phyloP scores from a whole-genome alignment of 2,888 invertebrate species.

The Agrochola lota region DNA sequence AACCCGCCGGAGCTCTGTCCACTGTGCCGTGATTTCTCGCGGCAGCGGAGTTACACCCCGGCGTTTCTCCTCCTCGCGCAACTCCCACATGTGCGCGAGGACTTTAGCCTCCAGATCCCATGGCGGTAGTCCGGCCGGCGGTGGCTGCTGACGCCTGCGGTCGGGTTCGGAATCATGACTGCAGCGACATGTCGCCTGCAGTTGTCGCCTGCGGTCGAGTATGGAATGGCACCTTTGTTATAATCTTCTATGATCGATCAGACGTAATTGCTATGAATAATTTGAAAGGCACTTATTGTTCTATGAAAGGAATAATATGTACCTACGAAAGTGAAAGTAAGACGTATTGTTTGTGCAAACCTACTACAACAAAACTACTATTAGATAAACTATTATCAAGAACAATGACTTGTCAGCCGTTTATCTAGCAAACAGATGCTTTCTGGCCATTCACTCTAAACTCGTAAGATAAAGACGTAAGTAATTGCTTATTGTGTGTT shows the following conservation, averaged over 20 bases:
- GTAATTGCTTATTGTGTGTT: neutral
- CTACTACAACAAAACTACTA: slow-evolving; percentile 1
- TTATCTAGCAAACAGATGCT: slow-evolving; percentile 12
- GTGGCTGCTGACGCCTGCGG: no score
- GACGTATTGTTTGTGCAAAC: neutral
- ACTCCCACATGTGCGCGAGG: no score
- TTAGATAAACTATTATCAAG: slow-evolving; percentile 32
- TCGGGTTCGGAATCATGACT: no score
- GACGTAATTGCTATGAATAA: slow-evolving; percentile 21
- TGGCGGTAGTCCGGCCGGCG: no score
- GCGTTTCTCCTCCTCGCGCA: no score
- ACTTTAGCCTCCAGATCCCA: no score
- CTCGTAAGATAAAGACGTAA: neutral
- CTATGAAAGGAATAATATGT: neutral
- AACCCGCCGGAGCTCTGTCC: no score
- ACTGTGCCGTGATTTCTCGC: no score
- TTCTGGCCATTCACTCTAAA: slow-evolving; percentile 12
- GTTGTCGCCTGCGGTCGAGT: no score
- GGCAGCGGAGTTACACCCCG: no score
- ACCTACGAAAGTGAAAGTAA: slow-evolving; percentile 16
- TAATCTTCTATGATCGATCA: slow-evolving; percentile 3
- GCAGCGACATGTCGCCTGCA: no score
- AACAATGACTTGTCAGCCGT: slow-evolving; percentile 27
- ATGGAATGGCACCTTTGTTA: no score
- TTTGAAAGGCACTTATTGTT: slow-evolving; percentile 26